Evolutionary conservation across 2,888 invertebrate species (phyloP).

Genomic region (Seira musarum): DNA sequence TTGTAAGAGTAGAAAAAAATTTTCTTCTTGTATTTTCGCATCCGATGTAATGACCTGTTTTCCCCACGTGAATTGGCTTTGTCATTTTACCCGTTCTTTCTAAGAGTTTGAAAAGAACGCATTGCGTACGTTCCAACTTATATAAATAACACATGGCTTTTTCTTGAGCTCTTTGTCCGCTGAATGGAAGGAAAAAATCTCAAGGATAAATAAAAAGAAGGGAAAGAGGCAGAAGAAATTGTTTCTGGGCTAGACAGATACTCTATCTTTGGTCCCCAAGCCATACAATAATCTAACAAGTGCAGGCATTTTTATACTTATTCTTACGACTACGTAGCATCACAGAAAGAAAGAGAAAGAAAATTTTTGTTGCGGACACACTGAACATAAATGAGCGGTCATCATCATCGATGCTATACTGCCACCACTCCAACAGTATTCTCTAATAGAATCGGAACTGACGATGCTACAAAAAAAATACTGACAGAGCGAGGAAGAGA

Average conservation of each 20-base stretch:
- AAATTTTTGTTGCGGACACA: neutral
- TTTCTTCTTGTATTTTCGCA: neutral
- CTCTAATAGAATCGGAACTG: neutral
- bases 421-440: neutral
- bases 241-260: conserved; percentile 37
- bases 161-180: neutral
- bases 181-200: too few relatives aligned
- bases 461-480: neutral
- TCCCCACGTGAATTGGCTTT: conserved; percentile 48
- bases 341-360: too few relatives aligned
- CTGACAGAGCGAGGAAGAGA: too few relatives aligned
- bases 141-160: neutral
- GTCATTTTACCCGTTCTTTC: conserved; percentile 18
- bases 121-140: conserved; percentile 40
- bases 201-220: neutral
- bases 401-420: neutral
- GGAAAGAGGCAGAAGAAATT: conserved; percentile 12
- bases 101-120: conserved; percentile 19
- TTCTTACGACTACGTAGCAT: too few relatives aligned
- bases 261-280: neutral
- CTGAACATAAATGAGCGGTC: neutral
- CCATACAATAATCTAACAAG: neutral
- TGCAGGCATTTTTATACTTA: too few relatives aligned
- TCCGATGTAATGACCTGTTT: conserved; percentile 57
- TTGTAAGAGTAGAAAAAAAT: too few relatives aligned